Base-by-base conservation (phyloP, 2,888 invertebrate genomes). In the Chydorus sphaericus region DNA sequence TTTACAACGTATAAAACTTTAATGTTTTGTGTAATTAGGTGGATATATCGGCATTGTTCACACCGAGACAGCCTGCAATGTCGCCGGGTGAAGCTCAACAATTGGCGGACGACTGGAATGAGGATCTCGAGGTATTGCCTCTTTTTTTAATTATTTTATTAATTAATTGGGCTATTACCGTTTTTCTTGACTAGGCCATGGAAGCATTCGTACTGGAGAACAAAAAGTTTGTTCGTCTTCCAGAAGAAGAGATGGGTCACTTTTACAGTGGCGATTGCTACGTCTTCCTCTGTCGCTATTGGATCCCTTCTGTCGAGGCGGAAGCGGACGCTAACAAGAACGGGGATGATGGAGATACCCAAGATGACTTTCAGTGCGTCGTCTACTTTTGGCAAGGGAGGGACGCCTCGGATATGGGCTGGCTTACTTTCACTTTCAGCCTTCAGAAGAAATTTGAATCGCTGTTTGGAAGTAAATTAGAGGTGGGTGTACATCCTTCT, bases 371-470 rank as follows among this genome's bases (percentile, higher is more conserved):
- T 65, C 88, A 90, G 66, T 94, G 93, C 73, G 89, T 94, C 50
- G 96, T 97, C n/a, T 98, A 98, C 73, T 99, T 99, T 75, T 98
- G 98, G 98, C 98, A 99, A 88, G 77, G 76, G 3, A 64, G 78
- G 31, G 87, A 92, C 66, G 97, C 97, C 3, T 84, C 87, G 59
- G 97, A 98, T 72, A 98, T 98, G 96, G 98, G 97, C 58, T 99
- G 97, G 96, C 77, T 98, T 0, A 97, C 93, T 1, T 98, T 99
- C 72, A 97, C 97, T 0, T 98, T 98, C 73, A 93, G 80, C 62
- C 74, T 90, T 62, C 87, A 88, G 69, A 91, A 90, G 70, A 91
- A 88, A 69, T 92, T 93, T 69, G 88, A 90, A 68, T 76, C 82
- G 0, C 74, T 90, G 63, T 92, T 92, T 65, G 83, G 84, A 14